A percentile compares a stretch with the other conserved stretches of the same genome.
These are phyloP conservation scores for Phengaris arion DNA, from an alignment of 2,888 invertebrate genomes.

Conservation along the genomic window DNA sequence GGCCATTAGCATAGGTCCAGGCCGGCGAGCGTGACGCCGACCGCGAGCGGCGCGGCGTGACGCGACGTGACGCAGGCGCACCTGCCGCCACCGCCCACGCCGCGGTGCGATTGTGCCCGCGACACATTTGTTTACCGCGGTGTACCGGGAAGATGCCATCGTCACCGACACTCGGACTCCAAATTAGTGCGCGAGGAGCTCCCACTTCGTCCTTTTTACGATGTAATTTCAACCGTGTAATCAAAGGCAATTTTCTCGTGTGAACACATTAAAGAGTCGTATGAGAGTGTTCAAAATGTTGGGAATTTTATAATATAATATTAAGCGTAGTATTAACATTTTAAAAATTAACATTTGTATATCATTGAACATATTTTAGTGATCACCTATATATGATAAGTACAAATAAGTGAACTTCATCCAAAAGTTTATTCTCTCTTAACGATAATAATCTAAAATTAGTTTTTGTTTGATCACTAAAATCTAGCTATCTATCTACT, in stretches of 20 bases:
- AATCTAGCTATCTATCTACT: background rate
- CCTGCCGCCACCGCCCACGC: conserved; percentile 35
- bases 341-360: background rate
- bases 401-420: background rate
- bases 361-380: background rate
- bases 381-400: background rate
- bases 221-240: conserved; percentile 33
- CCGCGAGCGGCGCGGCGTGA: conserved; percentile 59
- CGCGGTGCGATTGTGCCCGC: conserved; percentile 67
- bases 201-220: conserved; percentile 42
- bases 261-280: conserved; percentile 19
- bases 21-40: conserved; percentile 69
- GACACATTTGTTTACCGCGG: conserved; percentile 79
- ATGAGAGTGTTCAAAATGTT: conserved; percentile 10
- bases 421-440: no score
- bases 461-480: background rate
- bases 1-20: conserved; percentile 77
- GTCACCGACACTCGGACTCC: conserved; percentile 62
- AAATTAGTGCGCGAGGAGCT: conserved; percentile 68
- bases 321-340: background rate
- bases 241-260: conserved; percentile 28
- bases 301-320: background rate
- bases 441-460: no score
- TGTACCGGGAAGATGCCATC: conserved; percentile 78
- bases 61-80: conserved; percentile 45